Percentiles rank a stretch among this genome's conserved stretches.
Conservation (phyloP, 2,113 vertebrate genomes). For the Pelecanus crispus region DNA sequence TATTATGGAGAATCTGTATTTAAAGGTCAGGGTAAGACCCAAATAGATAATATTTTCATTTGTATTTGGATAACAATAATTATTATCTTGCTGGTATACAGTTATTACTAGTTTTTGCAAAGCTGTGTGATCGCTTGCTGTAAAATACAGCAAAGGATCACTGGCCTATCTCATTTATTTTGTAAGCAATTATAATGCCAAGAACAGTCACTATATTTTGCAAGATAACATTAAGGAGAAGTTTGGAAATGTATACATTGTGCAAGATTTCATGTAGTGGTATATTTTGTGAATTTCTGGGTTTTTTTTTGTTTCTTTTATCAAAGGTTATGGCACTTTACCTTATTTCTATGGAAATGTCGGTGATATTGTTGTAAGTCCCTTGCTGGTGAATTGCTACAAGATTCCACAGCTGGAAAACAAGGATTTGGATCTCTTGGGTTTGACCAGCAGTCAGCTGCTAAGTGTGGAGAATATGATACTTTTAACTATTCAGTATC, state of each 20-base stretch:
- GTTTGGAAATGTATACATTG: background rate
- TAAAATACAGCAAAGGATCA: background rate
- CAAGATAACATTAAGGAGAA: background rate
- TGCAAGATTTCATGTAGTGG: background rate
- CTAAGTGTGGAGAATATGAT: conserved; percentile 93
- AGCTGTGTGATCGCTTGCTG: background rate
- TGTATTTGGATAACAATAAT: background rate
- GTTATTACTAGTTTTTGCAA: background rate
- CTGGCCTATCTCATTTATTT: background rate
- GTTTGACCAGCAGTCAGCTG: conserved; percentile 82
- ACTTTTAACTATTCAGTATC: conserved; percentile 93
- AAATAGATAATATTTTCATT: background rate
- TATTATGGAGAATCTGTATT: background rate
- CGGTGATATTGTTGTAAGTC: conserved; percentile 95
- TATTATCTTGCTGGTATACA: background rate
- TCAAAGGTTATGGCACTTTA: conserved; percentile 92
- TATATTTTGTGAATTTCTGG: background rate
- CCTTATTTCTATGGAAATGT: conserved; percentile 99
- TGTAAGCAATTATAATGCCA: background rate
- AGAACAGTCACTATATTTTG: background rate
- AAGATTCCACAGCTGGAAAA: conserved; percentile 87
- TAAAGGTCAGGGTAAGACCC: background rate
- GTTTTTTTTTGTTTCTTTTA: background rate
- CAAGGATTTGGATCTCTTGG: conserved; percentile 83
- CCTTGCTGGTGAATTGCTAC: conserved; percentile 95